These are phyloP conservation scores for Stictocephala bisonia DNA, from an alignment of 2,888 invertebrate genomes.

Conservation along the genomic window DNA sequence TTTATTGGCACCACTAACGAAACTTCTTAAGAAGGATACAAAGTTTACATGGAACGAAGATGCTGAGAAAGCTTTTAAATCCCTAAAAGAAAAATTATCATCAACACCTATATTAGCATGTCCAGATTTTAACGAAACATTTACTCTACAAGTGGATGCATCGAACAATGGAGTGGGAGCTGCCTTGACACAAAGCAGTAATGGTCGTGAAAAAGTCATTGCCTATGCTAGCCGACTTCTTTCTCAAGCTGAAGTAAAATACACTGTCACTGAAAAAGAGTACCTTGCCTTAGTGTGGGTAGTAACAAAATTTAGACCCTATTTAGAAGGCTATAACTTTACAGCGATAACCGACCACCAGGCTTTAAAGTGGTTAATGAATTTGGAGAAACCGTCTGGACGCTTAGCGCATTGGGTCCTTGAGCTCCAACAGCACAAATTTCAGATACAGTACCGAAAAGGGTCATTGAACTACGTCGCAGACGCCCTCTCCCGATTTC, in stretches of 20 bases:
- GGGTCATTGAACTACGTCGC: conserved; percentile 1
- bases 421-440: conserved; percentile 45
- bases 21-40: neutral
- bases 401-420: conserved; percentile 54
- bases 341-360: conserved; percentile 29
- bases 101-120: conserved; percentile 48
- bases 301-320: conserved; percentile 54
- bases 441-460: neutral
- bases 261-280: conserved; percentile 55
- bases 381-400: conserved; percentile 48
- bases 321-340: conserved; percentile 55
- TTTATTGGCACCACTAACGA: neutral
- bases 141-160: conserved; percentile 50
- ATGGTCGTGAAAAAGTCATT: conserved; percentile 53
- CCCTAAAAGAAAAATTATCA: neutral
- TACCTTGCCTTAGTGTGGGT: conserved; percentile 57
- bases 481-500: neutral
- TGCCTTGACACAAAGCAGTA: conserved; percentile 53
- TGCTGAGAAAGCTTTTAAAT: neutral
- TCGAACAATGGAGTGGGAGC: conserved; percentile 46
- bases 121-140: conserved; percentile 49
- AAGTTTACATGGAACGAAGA: neutral
- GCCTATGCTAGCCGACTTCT: conserved; percentile 56
- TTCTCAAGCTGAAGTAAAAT: conserved; percentile 52
- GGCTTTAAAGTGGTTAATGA: conserved; percentile 53